phyloP scores from a whole-genome alignment of 2,888 invertebrate species.

The Malachius bipustulatus region DNA sequence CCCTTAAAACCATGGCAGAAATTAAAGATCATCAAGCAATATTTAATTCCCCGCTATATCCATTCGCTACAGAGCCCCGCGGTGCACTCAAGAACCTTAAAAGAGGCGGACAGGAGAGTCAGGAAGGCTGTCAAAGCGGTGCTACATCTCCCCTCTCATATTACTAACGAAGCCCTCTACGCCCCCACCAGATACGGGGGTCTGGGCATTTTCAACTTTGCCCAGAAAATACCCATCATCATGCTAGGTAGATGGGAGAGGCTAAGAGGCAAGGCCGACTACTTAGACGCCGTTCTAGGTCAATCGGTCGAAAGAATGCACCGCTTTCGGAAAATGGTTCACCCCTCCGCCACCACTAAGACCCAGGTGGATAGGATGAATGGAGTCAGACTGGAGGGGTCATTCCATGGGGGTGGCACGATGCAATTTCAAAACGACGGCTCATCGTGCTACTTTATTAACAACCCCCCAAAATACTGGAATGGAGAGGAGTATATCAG shows the following conservation, averaged over 20 bases:
- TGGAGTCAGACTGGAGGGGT: too few relatives aligned
- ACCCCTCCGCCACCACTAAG: not conserved
- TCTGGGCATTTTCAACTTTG: not conserved
- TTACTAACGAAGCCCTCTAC: slow-evolving; percentile 5
- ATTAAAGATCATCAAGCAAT: too few relatives aligned
- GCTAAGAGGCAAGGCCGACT: not conserved
- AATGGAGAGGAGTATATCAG: too few relatives aligned
- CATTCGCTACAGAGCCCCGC: slow-evolving; percentile 5
- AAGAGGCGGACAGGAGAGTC: slow-evolving; percentile 1
- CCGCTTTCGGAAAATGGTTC: not conserved
- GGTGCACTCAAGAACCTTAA: not conserved
- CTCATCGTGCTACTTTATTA: too few relatives aligned
- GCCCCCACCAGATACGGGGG: slow-evolving; percentile 5
- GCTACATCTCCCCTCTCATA: slow-evolving; percentile 7
- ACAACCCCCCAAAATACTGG: too few relatives aligned
- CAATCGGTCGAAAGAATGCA: too few relatives aligned
- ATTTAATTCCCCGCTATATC: not conserved
- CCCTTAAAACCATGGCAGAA: slow-evolving; percentile 6
- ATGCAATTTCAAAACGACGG: too few relatives aligned
- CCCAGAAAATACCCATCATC: not conserved
- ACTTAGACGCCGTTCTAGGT: too few relatives aligned
- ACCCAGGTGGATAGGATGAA: too few relatives aligned
- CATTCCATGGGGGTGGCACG: too few relatives aligned
- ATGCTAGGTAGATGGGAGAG: not conserved
- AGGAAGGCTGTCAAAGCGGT: slow-evolving; percentile 4